Base-by-base conservation (phyloP, 2,888 invertebrate species). In the Fragum sueziense region DNA sequence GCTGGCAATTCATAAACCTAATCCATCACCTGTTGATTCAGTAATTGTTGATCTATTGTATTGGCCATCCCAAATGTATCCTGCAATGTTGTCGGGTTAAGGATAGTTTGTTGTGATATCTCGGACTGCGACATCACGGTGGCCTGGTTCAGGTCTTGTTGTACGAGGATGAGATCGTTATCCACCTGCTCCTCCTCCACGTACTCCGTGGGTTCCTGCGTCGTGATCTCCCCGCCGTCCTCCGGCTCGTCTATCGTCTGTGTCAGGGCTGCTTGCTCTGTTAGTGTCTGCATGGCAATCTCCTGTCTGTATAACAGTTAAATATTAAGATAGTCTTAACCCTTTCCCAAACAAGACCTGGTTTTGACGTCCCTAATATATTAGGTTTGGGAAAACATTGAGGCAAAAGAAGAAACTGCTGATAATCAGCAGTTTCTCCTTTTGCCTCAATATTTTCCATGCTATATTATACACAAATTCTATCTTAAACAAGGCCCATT, bases 241-340 rank as follows among this genome's bases (percentile, higher is more conserved):
- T 69, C 52, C 29, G 52, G 51, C 52, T 69, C 20, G 47, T 69
- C 69, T 31, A 51, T 52, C 1, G 69, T 22, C 11, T 51, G 2
- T 7, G 25, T 31, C 37, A 85, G 52, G 59, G 76, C 74, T 57
- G 79, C 57, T 29, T 82, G 81, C 17, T 84, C 76, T 54, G 85
- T 78, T 52, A 86, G 68, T 2, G 90, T 89, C 85, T 92, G 94
- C 83, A 94, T 91, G 22, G 94, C 94, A 14, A 94, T 88, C 86
- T 95, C 95, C 74, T 93, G 93, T 84, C 94, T 91, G 80, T 75
- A 47, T n/a, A 65, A 59, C 33, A 78, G 29, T n/a, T n/a, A n/a
- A n/a, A n/a, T n/a, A n/a, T n/a, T n/a, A n/a, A n/a, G n/a, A n/a
- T n/a, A n/a, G n/a, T n/a, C n/a, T n/a, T n/a, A n/a, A n/a, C n/a